Evolutionary conservation across 2,888 invertebrate genomes (phyloP), one percentile per base, ranked within the genome.

Genomic region (Mimas tiliae): DNA sequence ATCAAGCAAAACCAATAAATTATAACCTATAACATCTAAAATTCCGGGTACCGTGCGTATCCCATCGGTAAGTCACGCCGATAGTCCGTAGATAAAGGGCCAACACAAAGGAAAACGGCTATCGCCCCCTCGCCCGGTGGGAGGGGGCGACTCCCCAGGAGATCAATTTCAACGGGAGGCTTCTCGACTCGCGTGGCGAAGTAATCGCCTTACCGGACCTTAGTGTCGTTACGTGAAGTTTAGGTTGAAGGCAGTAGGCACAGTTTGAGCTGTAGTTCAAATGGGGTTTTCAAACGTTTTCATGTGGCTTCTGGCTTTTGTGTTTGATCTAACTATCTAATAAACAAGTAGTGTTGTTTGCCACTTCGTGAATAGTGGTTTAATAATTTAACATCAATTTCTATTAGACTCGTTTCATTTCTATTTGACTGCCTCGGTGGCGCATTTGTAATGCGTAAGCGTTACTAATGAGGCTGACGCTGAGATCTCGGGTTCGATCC

Each of bases 171-270:
- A 83, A 75, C 76, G 83, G 81, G 81, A 69, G 81, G 81, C 82
- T 84, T 83, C 81, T 79, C 83, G 78, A 79, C 81, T 82, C 75
- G 79, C 81, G 82, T 82, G 81, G 78, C 78, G 75, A 67, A 78
- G 84, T 87, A 87, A 87, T 87, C 87, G 86, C 83, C 86, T 86
- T 87, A 86, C 77, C 78, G 83, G 84, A 81, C 84, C 82, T 78
- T 73, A 72, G 80, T 76, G 79, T 76, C 79, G 80, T 81, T 81
- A 80, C 80, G 82, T 80, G 83, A 81, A 78, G 77, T 77, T 77
- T 74, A 72, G 50, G 58, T 38, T 48, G 33, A n/a, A n/a, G n/a
- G n/a, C 51, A 63, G 52, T 50, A 45, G 52, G 58, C 34, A 14
- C 53, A 52, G 63, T 48, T 48, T 50, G 27, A 53, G 33, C 52